phyloP scores from a whole-genome alignment of 2,797 vertebrate species.

The Notolepis coatsorum region DNA sequence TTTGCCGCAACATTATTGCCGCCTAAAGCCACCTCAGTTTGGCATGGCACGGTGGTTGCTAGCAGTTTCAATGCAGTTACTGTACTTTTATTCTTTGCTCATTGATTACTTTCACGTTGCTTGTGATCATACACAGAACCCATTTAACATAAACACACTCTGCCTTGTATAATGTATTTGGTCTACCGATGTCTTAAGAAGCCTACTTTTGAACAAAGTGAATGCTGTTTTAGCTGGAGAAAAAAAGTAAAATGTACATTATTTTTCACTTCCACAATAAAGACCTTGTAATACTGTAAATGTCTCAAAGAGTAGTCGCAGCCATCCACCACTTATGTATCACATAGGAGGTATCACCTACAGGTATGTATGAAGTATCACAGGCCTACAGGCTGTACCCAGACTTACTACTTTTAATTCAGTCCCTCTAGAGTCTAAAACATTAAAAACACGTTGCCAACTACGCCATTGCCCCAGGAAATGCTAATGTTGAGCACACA shows the following conservation, averaged over 20 bases:
- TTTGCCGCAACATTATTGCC: too few species aligned
- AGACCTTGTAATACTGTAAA: constrained; percentile 35
- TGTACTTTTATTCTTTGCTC: background rate
- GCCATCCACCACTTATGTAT: background rate
- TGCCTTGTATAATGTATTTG: background rate
- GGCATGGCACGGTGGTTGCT: too few species aligned
- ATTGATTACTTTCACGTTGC: background rate
- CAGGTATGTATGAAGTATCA: background rate
- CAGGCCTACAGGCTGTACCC: too few species aligned
- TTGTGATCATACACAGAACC: background rate
- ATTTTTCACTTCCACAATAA: constrained; percentile 57
- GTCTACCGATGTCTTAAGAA: constrained; percentile 9
- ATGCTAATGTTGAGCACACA: background rate
- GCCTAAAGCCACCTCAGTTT: too few species aligned
- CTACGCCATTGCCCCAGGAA: background rate
- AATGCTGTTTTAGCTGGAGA: background rate
- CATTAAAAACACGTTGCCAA: too few species aligned
- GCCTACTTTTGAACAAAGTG: constrained; percentile 10
- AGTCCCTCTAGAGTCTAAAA: too few species aligned
- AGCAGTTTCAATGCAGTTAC: too few species aligned
- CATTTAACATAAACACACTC: background rate
- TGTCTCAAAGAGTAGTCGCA: background rate
- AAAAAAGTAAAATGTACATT: constrained; percentile 26
- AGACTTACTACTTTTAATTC: too few species aligned
- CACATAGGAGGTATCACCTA: background rate